phyloP scores from a whole-genome alignment of 2,888 invertebrate genomes.

The Pseudococcus longispinus region DNA sequence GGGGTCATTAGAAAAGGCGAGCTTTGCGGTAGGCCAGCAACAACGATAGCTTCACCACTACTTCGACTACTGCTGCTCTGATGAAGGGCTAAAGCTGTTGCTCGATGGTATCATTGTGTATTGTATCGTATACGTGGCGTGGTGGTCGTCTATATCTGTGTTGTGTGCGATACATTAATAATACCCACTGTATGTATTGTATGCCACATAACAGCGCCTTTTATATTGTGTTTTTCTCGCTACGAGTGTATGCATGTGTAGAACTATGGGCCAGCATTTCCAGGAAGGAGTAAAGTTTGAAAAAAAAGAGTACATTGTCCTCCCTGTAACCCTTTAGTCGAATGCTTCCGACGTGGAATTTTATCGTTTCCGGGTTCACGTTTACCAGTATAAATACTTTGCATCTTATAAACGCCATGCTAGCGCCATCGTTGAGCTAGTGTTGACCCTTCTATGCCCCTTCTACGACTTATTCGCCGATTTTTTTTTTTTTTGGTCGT shows the following conservation, averaged over 20 bases:
- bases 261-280: neutral
- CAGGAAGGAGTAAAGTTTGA: neutral
- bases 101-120: neutral
- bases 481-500: neutral
- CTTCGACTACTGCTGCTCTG: neutral
- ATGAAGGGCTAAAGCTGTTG: neutral
- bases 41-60: neutral
- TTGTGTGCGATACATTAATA: neutral
- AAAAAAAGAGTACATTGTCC: neutral
- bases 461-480: neutral
- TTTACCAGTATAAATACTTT: neutral
- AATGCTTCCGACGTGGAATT: neutral
- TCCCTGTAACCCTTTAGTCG: neutral
- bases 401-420: neutral
- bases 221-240: neutral
- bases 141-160: neutral
- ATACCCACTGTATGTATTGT: neutral
- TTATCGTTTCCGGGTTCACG: constrained; percentile 11
- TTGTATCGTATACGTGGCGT: too few species aligned
- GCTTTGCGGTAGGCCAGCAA: constrained; percentile 36
- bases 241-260: neutral
- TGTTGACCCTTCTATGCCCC: neutral
- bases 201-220: neutral
- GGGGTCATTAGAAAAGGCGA: constrained; percentile 43
- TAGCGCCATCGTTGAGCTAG: neutral